phyloP scores from a whole-genome alignment of 2,797 vertebrate species.

The Euphonia xanthogaster region DNA sequence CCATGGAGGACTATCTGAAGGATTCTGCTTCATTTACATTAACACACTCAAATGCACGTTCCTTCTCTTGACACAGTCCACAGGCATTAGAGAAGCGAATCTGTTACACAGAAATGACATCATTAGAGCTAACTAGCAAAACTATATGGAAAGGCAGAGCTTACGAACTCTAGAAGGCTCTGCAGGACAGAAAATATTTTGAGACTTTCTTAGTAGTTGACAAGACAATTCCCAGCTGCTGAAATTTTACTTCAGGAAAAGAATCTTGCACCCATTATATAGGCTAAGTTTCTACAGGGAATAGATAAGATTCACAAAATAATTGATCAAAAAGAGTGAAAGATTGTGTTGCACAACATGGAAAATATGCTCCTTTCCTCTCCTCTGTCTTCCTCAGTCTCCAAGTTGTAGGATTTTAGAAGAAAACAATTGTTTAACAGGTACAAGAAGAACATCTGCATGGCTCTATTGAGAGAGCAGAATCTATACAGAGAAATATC shows the following conservation, averaged over 20 bases:
- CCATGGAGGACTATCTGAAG: background rate
- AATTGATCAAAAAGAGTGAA: background rate
- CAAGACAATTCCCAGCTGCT: background rate
- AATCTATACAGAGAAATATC: background rate
- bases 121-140: background rate
- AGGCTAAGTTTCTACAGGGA: background rate
- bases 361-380: background rate
- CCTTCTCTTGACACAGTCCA: background rate
- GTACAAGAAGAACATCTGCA: background rate
- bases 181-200: background rate
- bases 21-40: background rate
- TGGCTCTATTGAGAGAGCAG: background rate
- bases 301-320: background rate
- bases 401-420: background rate
- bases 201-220: background rate
- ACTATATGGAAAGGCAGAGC: background rate
- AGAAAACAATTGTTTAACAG: background rate
- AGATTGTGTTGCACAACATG: background rate
- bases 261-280: background rate
- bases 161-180: background rate
- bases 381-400: background rate
- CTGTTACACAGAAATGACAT: background rate
- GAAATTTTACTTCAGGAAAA: background rate
- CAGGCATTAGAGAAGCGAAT: background rate
- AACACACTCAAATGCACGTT: background rate